Conservation (phyloP, 2,797 vertebrate species). For the Rhinoraja longicauda region DNA sequence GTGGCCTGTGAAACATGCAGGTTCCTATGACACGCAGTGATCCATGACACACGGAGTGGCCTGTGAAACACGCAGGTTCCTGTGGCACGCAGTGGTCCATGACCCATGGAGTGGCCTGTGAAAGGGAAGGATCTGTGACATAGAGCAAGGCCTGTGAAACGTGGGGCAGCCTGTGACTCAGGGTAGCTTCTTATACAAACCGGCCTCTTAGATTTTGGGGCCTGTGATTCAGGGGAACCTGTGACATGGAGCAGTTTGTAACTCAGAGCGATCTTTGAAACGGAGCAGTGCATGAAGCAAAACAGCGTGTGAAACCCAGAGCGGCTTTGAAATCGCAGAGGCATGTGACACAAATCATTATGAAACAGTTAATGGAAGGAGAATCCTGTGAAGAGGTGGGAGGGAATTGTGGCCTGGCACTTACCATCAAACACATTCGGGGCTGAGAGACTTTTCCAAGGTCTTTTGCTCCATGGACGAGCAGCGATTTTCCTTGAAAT, state of each 20-base stretch:
- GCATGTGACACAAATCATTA: neutral
- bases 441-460: neutral
- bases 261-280: no score
- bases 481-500: neutral
- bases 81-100: neutral
- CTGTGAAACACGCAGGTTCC: neutral
- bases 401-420: neutral
- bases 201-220: no score
- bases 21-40: neutral
- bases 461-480: neutral
- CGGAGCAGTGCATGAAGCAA: no score
- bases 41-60: neutral
- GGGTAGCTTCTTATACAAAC: no score
- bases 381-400: neutral
- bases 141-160: neutral
- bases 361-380: neutral
- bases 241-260: neutral
- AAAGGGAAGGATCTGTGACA: neutral
- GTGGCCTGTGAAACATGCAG: neutral
- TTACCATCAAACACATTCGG: neutral
- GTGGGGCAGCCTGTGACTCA: neutral
- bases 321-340: neutral
- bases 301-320: no score
- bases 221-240: neutral
- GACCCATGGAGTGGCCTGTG: neutral